Conservation (phyloP, 64 coral and sea anemone genomes). For the Montipora sp. region DNA sequence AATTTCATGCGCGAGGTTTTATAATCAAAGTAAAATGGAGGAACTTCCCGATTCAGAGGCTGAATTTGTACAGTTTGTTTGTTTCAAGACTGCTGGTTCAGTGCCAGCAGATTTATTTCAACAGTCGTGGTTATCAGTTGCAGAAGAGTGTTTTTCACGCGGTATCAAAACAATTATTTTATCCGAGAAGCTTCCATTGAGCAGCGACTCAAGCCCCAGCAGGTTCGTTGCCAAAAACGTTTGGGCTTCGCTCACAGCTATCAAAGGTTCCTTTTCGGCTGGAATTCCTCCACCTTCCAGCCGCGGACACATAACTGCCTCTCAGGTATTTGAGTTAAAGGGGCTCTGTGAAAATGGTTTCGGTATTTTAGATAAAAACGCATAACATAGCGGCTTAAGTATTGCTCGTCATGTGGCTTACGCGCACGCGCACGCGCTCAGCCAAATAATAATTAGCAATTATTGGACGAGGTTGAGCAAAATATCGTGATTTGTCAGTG, state of each 20-base stretch:
- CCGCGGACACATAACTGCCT: conserved; percentile 76
- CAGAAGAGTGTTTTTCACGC: conserved; percentile 61
- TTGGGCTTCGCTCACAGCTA: conserved; percentile 73
- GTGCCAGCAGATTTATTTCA: conserved; percentile 86
- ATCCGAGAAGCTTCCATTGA: conserved; percentile 55
- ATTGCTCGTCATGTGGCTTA: no score
- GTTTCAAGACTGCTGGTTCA: conserved; percentile 61
- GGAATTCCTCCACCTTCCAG: conserved; percentile 73
- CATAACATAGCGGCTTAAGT: no score
- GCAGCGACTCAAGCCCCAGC: conserved; percentile 65
- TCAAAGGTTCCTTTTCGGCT: conserved; percentile 59
- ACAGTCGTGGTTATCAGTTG: conserved; percentile 80
- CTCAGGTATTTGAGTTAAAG: conserved; percentile 59
- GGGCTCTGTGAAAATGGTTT: no score
- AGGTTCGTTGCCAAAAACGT: conserved; percentile 80
- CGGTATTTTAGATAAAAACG: no score
- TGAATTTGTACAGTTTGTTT: conserved; percentile 81
- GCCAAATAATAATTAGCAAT: no score
- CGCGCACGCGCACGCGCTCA: no score
- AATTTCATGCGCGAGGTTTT: not conserved
- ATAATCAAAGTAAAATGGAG: not conserved
- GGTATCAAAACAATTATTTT: conserved; percentile 81
- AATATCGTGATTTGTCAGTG: no score
- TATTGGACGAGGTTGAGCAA: no score
- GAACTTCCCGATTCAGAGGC: not conserved